Conservation (phyloP, 2,888 invertebrate genomes). For the Subacronicta megacephala region DNA sequence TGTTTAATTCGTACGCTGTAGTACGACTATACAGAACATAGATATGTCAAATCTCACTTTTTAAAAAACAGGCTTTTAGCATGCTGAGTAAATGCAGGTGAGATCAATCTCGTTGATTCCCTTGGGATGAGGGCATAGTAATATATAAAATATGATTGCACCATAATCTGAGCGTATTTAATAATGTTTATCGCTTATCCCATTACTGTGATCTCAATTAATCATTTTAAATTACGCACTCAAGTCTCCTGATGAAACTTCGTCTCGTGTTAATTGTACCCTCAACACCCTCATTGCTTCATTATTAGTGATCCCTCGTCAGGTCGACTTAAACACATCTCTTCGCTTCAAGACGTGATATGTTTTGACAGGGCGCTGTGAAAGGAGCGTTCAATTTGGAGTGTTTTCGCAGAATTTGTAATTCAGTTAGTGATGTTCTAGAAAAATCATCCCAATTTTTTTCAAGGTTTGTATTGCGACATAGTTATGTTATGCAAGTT, state of each 20-base stretch:
- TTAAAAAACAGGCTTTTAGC: too few species aligned
- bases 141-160: too few species aligned
- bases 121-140: too few species aligned
- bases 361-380: conserved; percentile 7
- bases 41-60: too few species aligned
- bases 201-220: conserved; percentile 18
- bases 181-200: conserved; percentile 13
- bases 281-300: conserved; percentile 1
- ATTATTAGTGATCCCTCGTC: conserved; percentile 12
- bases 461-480: too few species aligned
- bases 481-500: too few species aligned
- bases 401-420: conserved; percentile 1
- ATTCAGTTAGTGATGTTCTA: background rate
- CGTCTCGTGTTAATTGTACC: conserved; percentile 1
- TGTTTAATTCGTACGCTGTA: too few species aligned
- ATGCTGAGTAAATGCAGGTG: too few species aligned
- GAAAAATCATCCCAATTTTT: too few species aligned
- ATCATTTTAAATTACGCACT: conserved; percentile 18
- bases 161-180: background rate
- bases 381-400: conserved; percentile 2
- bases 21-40: too few species aligned
- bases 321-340: conserved; percentile 8
- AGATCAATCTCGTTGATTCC: too few species aligned
- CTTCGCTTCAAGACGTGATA: background rate
- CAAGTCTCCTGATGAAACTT: background rate